phyloP scores from a whole-genome alignment of 2,888 invertebrate species.

The Orthosia gothica region DNA sequence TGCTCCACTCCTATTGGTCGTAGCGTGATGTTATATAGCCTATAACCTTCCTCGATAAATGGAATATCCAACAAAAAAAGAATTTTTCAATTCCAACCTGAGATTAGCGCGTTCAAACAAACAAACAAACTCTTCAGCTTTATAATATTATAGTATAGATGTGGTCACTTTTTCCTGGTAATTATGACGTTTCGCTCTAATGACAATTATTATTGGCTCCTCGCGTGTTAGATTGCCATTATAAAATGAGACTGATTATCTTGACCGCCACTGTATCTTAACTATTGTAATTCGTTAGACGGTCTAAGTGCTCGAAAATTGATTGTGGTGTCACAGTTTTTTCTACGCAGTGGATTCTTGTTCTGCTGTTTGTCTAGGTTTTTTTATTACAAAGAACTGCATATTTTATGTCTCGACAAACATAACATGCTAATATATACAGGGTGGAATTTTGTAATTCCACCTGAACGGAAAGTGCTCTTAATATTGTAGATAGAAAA shows the following conservation, averaged over 20 bases:
- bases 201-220: constrained; percentile 73
- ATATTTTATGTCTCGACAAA: neutral
- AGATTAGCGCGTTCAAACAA: no score
- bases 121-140: no score
- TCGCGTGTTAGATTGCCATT: constrained; percentile 73
- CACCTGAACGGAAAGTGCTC: no score
- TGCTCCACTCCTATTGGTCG: no score
- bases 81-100: no score
- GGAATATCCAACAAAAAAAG: no score
- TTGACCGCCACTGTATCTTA: constrained; percentile 26
- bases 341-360: constrained; percentile 19
- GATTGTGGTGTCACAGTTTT: constrained; percentile 23
- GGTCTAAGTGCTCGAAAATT: constrained; percentile 25
- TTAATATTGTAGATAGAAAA: no score
- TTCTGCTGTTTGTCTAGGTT: neutral
- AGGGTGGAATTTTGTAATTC: no score
- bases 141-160: no score
- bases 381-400: neutral
- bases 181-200: constrained; percentile 75
- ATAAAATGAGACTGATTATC: constrained; percentile 61
- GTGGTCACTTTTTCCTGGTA: constrained; percentile 74
- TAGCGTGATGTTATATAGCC: no score
- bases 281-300: constrained; percentile 23
- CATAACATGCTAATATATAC: neutral
- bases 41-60: no score